These are phyloP conservation scores for Alouatta palliata DNA, from an alignment of 2,113 vertebrate genomes.

Conservation along the genomic window DNA sequence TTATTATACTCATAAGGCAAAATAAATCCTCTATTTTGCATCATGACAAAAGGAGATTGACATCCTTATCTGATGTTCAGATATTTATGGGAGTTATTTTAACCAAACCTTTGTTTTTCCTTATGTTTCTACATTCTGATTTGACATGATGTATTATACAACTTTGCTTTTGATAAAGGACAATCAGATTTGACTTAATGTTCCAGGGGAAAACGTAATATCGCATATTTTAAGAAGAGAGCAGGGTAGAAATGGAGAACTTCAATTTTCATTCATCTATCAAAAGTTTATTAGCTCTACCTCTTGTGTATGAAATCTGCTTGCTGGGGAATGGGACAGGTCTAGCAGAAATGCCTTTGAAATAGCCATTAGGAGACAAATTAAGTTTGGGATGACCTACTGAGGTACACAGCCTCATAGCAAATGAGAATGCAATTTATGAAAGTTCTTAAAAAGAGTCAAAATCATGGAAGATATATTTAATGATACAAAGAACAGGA, in stretches of 20 bases:
- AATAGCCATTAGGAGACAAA: background rate
- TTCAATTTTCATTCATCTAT: background rate
- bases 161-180: slow-evolving; percentile 62
- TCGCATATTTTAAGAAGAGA: slow-evolving; percentile 20
- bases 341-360: background rate
- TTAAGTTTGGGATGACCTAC: background rate
- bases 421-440: slow-evolving; percentile 31
- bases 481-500: background rate
- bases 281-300: background rate
- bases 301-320: background rate
- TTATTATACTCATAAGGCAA: slow-evolving; percentile 25
- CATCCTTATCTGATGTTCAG: slow-evolving; percentile 53
- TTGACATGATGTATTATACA: slow-evolving; percentile 46
- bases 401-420: background rate
- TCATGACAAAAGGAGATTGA: slow-evolving; percentile 54
- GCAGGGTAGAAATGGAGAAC: background rate
- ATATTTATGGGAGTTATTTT: slow-evolving; percentile 49
- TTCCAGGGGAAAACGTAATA: background rate
- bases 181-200: slow-evolving; percentile 57
- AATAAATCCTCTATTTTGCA: slow-evolving; percentile 55
- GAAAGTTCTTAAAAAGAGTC: background rate
- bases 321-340: background rate
- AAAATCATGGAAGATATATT: background rate
- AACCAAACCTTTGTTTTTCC: slow-evolving; percentile 4
- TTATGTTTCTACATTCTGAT: slow-evolving; percentile 24